phyloP scores from a whole-genome alignment of 2,888 invertebrate species.

The Rhaphigaster nebulosa region DNA sequence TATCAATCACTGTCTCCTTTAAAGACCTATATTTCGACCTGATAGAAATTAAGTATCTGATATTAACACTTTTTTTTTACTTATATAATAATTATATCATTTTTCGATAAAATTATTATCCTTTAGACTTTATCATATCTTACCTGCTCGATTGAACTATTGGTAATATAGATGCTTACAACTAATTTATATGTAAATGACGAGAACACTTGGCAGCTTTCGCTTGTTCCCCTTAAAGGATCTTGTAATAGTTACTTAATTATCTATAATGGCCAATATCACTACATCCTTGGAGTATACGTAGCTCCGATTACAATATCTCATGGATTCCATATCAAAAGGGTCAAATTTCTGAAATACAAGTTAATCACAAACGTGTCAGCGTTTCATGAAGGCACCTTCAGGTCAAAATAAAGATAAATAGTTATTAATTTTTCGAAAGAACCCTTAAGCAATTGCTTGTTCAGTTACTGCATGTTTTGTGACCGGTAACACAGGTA shows the following conservation, averaged over 20 bases:
- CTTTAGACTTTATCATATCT: not conserved
- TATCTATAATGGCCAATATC: not conserved
- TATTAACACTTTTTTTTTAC: slow-evolving; percentile 9
- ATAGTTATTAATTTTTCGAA: too few relatives aligned
- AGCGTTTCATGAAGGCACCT: too few relatives aligned
- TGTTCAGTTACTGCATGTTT: too few relatives aligned
- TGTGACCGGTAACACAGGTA: too few relatives aligned
- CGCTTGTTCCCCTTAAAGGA: not conserved
- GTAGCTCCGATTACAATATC: not conserved
- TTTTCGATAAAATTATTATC: not conserved
- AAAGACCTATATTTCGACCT: not conserved
- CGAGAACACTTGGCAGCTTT: not conserved
- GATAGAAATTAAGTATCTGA: not conserved
- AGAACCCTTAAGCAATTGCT: too few relatives aligned
- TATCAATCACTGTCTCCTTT: slow-evolving; percentile 5
- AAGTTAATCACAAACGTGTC: too few relatives aligned
- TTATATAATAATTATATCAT: slow-evolving; percentile 4
- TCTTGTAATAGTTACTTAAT: slow-evolving; percentile 3
- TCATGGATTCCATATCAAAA: not conserved
- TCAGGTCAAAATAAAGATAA: too few relatives aligned
- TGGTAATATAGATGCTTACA: not conserved
- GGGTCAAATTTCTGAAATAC: not conserved
- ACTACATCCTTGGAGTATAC: too few relatives aligned
- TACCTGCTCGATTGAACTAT: not conserved
- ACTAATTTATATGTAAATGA: slow-evolving; percentile 37